Evolutionary conservation across 2,797 vertebrate species (phyloP).

Genomic region (Rhinatrema bivittatum): DNA sequence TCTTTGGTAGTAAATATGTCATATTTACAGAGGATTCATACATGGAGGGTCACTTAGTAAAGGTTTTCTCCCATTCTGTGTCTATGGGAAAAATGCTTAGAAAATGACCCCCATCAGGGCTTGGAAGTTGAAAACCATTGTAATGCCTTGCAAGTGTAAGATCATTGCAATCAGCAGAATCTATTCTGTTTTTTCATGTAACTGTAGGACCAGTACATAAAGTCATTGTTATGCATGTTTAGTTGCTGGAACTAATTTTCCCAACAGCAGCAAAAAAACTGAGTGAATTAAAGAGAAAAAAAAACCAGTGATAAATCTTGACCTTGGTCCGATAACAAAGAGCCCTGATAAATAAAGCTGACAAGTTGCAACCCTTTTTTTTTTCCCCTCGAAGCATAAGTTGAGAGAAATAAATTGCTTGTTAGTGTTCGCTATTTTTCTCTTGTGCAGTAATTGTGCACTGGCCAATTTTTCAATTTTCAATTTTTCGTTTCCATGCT

Average conservation of each 20-base stretch:
- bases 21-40: too few relatives aligned
- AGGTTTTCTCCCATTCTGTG: too few relatives aligned
- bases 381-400: conserved; percentile 2
- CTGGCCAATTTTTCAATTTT: not conserved
- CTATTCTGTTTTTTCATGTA: not conserved
- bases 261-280: not conserved
- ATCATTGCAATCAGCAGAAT: not conserved
- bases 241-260: conserved; percentile 3
- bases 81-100: too few relatives aligned
- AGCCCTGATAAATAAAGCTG: conserved; percentile 1
- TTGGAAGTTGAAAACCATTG: too few relatives aligned
- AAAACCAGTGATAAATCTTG: not conserved
- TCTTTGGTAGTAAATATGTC: too few relatives aligned
- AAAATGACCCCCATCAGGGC: too few relatives aligned
- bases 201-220: not conserved
- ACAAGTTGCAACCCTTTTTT: not conserved
- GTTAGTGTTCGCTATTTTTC: not conserved
- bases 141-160: too few relatives aligned
- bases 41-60: too few relatives aligned
- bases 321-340: not conserved
- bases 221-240: fast-evolving
- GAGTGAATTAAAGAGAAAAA: not conserved
- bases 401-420: not conserved
- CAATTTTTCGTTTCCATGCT: not conserved
- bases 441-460: not conserved